Percentiles rank a stretch among this genome's conserved stretches.
These are phyloP conservation scores for Leptobrachium leishanense DNA, from an alignment of 2,113 vertebrate species.

Conservation along the genomic window DNA sequence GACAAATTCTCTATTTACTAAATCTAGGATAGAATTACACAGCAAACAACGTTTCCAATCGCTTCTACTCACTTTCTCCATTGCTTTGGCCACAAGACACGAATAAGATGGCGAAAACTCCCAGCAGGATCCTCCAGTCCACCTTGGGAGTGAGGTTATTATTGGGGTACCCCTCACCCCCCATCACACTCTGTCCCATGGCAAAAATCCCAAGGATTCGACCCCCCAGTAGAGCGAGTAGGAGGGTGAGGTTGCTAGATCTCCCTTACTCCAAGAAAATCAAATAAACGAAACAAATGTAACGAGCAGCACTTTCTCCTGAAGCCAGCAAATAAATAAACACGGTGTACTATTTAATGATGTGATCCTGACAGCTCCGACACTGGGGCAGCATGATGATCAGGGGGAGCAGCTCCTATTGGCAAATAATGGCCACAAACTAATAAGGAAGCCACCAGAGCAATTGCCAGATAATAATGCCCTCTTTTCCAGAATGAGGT, in stretches of 20 bases:
- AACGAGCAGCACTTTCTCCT: background rate
- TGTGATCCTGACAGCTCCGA: slow-evolving; percentile 10
- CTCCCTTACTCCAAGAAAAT: background rate
- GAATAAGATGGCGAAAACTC: slow-evolving; percentile 66
- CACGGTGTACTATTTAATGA: background rate
- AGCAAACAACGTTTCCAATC: too few relatives aligned
- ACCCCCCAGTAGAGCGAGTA: background rate
- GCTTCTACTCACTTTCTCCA: slow-evolving; percentile 74
- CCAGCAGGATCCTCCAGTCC: slow-evolving; percentile 60
- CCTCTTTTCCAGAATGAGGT: background rate
- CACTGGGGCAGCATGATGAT: slow-evolving; percentile 12
- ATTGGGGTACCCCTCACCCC: slow-evolving; percentile 45
- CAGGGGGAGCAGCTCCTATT: background rate
- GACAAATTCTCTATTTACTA: too few relatives aligned
- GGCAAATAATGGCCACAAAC: background rate
- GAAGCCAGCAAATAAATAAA: background rate
- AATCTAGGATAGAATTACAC: too few relatives aligned
- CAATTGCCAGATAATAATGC: background rate
- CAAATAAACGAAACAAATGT: background rate
- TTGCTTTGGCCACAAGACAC: slow-evolving; percentile 65
- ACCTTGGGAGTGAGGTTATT: slow-evolving; percentile 57
- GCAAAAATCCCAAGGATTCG: background rate
- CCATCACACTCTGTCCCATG: slow-evolving; percentile 36
- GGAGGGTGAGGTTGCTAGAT: background rate
- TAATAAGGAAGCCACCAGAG: background rate